Percentiles rank a stretch among this genome's conserved stretches.
These are phyloP conservation scores for Volucella zonaria DNA, from an alignment of 2,888 invertebrate species.

Conservation along the genomic window DNA sequence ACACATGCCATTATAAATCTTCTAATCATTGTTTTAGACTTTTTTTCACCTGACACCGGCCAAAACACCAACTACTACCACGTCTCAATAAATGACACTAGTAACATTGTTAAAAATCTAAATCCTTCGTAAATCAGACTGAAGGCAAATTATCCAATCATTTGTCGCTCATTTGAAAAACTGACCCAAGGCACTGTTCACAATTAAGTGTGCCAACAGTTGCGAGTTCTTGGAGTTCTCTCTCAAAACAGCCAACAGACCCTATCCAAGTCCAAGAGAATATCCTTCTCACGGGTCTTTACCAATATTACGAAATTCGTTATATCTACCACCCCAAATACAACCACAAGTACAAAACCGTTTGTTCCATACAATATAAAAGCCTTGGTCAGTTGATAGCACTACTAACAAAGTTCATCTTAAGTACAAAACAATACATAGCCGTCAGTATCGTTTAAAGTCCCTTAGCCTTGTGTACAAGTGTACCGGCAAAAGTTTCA, in stretches of 20 bases:
- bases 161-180: conserved; percentile 11
- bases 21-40: too few species aligned
- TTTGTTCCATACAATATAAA: conserved; percentile 1
- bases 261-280: conserved; percentile 1
- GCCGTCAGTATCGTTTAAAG: conserved; percentile 22
- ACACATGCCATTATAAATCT: too few species aligned
- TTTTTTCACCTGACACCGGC: too few species aligned
- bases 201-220: conserved; percentile 5
- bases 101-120: background rate
- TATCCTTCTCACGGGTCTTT: background rate
- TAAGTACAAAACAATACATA: conserved; percentile 13
- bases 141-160: background rate
- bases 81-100: too few species aligned
- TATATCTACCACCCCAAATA: conserved; percentile 13
- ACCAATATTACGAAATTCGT: conserved; percentile 35
- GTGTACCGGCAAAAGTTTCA: conserved; percentile 62
- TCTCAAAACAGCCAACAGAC: background rate
- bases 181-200: conserved; percentile 27
- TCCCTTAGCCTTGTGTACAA: conserved; percentile 47
- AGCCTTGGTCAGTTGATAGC: conserved; percentile 50
- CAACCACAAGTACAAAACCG: background rate
- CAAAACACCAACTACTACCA: too few species aligned
- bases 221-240: conserved; percentile 26
- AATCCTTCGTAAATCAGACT: background rate
- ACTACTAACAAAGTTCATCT: background rate